These are phyloP conservation scores for Scotopteryx bipunctaria DNA, from an alignment of 2,888 invertebrate genomes.

Conservation along the genomic window DNA sequence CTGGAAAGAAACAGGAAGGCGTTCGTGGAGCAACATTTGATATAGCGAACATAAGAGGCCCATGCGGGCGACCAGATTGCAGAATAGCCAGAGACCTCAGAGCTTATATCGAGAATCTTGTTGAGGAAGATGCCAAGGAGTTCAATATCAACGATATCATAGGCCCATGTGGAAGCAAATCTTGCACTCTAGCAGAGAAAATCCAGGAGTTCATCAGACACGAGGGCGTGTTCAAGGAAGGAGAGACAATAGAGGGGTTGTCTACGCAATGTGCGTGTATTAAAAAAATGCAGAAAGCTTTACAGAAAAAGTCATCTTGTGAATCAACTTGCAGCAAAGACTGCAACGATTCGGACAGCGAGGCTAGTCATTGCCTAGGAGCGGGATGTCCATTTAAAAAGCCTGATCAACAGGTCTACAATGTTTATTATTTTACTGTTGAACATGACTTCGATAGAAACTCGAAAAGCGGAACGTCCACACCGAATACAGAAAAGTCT, in stretches of 20 bases:
- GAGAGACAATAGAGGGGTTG: slow-evolving; percentile 54
- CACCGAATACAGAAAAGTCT: slow-evolving; percentile 33
- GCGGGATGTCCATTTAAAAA: slow-evolving; percentile 55
- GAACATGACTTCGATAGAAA: slow-evolving; percentile 58
- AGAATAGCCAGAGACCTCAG: slow-evolving; percentile 70
- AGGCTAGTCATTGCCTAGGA: slow-evolving; percentile 53
- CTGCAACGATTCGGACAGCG: slow-evolving; percentile 55
- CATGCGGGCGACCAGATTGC: slow-evolving; percentile 73
- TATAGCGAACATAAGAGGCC: slow-evolving; percentile 72
- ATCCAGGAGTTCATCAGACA: slow-evolving; percentile 68
- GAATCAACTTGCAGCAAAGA: slow-evolving; percentile 56
- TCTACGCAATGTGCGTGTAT: slow-evolving; percentile 75
- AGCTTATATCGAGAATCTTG: slow-evolving; percentile 68
- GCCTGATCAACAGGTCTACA: slow-evolving; percentile 50
- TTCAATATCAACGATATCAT: slow-evolving; percentile 62
- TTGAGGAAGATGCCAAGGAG: slow-evolving; percentile 67
- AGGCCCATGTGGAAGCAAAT: slow-evolving; percentile 74
- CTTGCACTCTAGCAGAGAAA: slow-evolving; percentile 66
- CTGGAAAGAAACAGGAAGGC: slow-evolving; percentile 47
- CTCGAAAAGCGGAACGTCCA: slow-evolving; percentile 33
- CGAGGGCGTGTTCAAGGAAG: slow-evolving; percentile 60
- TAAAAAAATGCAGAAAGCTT: slow-evolving; percentile 61
- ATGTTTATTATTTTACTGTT: slow-evolving; percentile 73
- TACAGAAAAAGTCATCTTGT: slow-evolving; percentile 54
- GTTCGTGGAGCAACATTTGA: slow-evolving; percentile 56